Evolutionary conservation across 2,888 invertebrate species (phyloP).

Genomic region (Eurytoma adleriae): DNA sequence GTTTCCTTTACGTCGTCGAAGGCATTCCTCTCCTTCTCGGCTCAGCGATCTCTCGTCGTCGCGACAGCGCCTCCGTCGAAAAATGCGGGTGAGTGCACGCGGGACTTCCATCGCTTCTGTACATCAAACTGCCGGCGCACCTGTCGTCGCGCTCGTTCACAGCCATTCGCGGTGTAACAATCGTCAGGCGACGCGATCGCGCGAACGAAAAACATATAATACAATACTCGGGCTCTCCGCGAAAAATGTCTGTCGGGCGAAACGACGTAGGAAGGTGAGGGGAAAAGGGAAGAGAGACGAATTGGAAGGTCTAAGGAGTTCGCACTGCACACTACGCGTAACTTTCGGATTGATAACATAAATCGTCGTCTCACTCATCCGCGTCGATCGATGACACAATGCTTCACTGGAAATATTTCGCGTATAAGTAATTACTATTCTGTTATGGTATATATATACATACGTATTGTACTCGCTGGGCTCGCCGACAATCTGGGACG

Average conservation of each 20-base stretch:
- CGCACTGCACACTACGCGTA: constrained; percentile 10
- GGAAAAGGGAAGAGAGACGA: not conserved
- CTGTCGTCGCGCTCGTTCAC: constrained; percentile 56
- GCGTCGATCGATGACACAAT: constrained; percentile 13
- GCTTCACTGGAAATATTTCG: constrained; percentile 27
- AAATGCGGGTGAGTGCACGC: no score
- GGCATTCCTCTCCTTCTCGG: no score
- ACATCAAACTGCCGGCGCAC: no score
- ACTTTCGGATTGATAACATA: not conserved
- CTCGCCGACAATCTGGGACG: no score
- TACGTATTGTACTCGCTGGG: constrained; percentile 2
- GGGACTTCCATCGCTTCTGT: no score
- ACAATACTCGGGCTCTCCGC: not conserved
- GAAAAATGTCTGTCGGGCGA: not conserved
- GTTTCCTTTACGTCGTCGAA: no score
- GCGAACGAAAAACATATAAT: not conserved
- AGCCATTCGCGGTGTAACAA: constrained; percentile 58
- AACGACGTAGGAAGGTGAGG: not conserved
- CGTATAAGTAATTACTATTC: constrained; percentile 12
- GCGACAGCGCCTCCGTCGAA: no score
- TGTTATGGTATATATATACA: constrained; percentile 19
- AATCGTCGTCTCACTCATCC: not conserved
- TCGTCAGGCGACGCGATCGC: constrained; percentile 11
- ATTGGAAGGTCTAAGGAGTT: not conserved
- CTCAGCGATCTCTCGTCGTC: no score